A percentile compares a stretch with the other conserved stretches of the same genome.
Evolutionary conservation across 2,888 invertebrate species (phyloP).

Genomic region (Apotomis betuletana): DNA sequence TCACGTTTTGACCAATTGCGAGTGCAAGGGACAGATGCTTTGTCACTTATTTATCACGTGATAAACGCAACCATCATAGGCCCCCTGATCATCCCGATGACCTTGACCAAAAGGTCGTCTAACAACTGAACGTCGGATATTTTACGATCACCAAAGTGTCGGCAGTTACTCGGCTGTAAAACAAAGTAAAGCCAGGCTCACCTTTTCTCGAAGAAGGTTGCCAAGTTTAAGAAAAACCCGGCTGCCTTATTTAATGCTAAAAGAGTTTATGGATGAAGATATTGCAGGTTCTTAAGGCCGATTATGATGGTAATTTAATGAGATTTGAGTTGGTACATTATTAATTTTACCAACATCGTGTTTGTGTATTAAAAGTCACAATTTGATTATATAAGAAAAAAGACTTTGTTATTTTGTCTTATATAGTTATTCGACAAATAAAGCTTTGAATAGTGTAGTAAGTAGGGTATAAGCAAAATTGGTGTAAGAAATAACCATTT

Average conservation of each 20-base stretch:
- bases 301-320: slow-evolving; percentile 4
- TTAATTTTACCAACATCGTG: neutral
- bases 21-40: too few relatives aligned
- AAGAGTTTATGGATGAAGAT: slow-evolving; percentile 12
- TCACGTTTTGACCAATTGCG: too few relatives aligned
- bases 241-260: slow-evolving; percentile 16
- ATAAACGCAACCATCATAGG: too few relatives aligned
- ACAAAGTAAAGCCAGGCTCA: slow-evolving; percentile 30
- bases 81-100: slow-evolving; percentile 14
- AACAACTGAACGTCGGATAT: slow-evolving; percentile 15
- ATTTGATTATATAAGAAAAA: too few relatives aligned
- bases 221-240: slow-evolving; percentile 9
- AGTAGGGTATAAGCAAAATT: too few relatives aligned
- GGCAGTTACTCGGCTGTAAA: slow-evolving; percentile 37
- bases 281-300: neutral
- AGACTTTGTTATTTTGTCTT: too few relatives aligned
- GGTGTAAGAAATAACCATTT: too few relatives aligned
- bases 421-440: too few relatives aligned
- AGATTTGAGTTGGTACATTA: slow-evolving; percentile 3
- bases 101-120: slow-evolving; percentile 20
- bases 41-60: too few relatives aligned
- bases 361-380: too few relatives aligned
- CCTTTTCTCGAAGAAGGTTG: slow-evolving; percentile 1
- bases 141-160: slow-evolving; percentile 26
- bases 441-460: too few relatives aligned